A percentile compares a stretch with the other conserved stretches of the same genome.
Evolutionary conservation across 2,797 vertebrate genomes (phyloP).

Genomic region (Sardinella longiceps): DNA sequence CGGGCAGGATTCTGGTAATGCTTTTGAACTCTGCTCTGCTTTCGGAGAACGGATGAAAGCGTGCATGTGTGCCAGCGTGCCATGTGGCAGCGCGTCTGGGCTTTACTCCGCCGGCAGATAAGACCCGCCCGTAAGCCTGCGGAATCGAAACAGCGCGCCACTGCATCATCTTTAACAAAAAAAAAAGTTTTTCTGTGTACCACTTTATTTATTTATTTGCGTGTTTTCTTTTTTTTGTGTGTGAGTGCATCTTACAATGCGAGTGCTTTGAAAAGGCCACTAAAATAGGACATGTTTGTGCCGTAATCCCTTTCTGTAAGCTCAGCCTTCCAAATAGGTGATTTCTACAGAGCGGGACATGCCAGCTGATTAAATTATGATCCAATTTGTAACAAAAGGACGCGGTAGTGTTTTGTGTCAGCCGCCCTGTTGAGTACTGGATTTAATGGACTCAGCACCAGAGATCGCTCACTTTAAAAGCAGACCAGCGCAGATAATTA

Average conservation of each 20-base stretch:
- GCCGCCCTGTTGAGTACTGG: background rate
- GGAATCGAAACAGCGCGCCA: slow-evolving; percentile 65
- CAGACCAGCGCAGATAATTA: slow-evolving; percentile 23
- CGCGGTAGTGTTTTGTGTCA: background rate
- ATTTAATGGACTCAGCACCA: slow-evolving; percentile 23
- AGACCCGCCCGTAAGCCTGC: slow-evolving; percentile 67
- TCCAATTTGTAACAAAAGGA: slow-evolving; percentile 27
- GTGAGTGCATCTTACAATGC: background rate
- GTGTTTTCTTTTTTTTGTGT: background rate
- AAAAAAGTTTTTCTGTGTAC: slow-evolving; percentile 43
- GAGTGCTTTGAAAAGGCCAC: slow-evolving; percentile 28
- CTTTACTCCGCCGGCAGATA: slow-evolving; percentile 73
- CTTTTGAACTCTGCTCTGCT: slow-evolving; percentile 66
- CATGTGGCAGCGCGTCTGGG: slow-evolving; percentile 70
- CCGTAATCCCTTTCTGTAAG: slow-evolving; percentile 21
- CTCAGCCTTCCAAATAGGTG: slow-evolving; percentile 49
- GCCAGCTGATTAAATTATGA: slow-evolving; percentile 29
- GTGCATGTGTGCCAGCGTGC: slow-evolving; percentile 61
- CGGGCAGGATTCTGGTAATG: slow-evolving; percentile 49
- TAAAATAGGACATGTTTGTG: slow-evolving; percentile 25
- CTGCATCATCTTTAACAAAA: slow-evolving; percentile 62
- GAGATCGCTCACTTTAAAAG: slow-evolving; percentile 8
- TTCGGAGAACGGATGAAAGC: slow-evolving; percentile 62
- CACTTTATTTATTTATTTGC: slow-evolving; percentile 58
- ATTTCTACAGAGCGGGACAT: slow-evolving; percentile 40